Evolutionary conservation across 2,888 invertebrate genomes (phyloP), one percentile per base, ranked within the genome.

Genomic region (Oscheius onirici): DNA sequence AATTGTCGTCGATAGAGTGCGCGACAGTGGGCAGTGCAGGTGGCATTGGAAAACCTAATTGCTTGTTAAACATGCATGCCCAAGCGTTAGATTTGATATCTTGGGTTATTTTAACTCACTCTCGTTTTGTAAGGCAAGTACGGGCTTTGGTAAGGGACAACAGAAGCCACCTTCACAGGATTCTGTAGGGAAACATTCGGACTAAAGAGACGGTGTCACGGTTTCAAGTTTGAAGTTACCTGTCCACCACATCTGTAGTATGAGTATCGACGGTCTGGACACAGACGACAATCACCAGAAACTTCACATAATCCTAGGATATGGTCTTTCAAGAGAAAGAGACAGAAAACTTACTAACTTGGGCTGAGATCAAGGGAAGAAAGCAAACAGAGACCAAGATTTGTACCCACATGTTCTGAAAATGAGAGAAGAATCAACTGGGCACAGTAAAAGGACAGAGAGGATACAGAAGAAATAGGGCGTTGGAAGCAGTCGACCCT

Each of bases 81-180:
- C 51, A 43, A 63, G 54, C 46, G 61, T 5, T 34, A 34, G 34
- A 6, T 34, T 34, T 34, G 3, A 34, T 6, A 8, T 3, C 34
- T 8, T 3, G 8, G 8, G 34, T 34, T 34, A 34, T 3, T 6
- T 2, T 1, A 57, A 71, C 75, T 72, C 20, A 79, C 79, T 72
- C 68, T 79, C 77, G 69, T 72, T 52, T 28, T 77, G 76, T 8
- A 71, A 40, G 6, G 72, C 60, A 15, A 68, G 63, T 46, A 75
- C 66, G 34, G 77, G 73, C 28, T 71, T 44, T 2, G 68, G 58
- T 34, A 75, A 76, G 3, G 81, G 81, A 54, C 81, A 81, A 52
- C 81, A 81, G 67, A 81, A 81, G 68, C 79, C 81, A n/a, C 71
- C 76, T 13, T 78, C 79, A 46, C 81, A 81, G 13, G 76, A 66